These are phyloP conservation scores for Melikaiella ostensackeni DNA, from an alignment of 2,888 invertebrate genomes.

Conservation along the genomic window DNA sequence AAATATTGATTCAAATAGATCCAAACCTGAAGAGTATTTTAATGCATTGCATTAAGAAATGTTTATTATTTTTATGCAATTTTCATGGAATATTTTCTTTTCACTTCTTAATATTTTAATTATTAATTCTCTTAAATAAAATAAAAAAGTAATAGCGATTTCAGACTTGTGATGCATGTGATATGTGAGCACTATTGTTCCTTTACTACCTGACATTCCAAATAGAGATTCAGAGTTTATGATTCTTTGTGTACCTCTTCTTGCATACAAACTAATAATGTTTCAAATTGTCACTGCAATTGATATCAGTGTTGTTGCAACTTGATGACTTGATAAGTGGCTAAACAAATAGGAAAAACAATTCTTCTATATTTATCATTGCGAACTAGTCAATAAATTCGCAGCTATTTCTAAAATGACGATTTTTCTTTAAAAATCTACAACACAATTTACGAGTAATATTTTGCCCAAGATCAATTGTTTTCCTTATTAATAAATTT, in stretches of 20 bases:
- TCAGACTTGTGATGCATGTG: not conserved
- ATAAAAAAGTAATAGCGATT: not conserved
- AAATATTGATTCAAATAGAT: too few species aligned
- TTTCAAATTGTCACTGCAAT: conserved; percentile 14
- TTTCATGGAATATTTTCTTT: not conserved
- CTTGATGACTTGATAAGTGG: conserved; percentile 1
- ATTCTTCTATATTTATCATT: not conserved
- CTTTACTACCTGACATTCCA: not conserved
- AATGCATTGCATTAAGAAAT: not conserved
- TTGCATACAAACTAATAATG: conserved; percentile 5
- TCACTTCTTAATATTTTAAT: not conserved
- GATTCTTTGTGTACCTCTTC: not conserved
- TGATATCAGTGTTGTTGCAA: not conserved
- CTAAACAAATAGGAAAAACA: not conserved
- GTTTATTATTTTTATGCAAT: not conserved
- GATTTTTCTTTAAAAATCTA: not conserved
- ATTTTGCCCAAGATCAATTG: not conserved
- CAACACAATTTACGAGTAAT: not conserved
- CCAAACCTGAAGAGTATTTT: too few species aligned
- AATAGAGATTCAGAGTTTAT: not conserved
- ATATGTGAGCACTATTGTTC: not conserved
- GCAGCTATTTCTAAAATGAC: not conserved
- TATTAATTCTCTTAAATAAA: not conserved
- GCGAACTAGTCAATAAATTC: not conserved
- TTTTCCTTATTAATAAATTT: not conserved